Evolutionary conservation across 2,888 invertebrate genomes (phyloP).

Genomic region (Cephus sareptanus): DNA sequence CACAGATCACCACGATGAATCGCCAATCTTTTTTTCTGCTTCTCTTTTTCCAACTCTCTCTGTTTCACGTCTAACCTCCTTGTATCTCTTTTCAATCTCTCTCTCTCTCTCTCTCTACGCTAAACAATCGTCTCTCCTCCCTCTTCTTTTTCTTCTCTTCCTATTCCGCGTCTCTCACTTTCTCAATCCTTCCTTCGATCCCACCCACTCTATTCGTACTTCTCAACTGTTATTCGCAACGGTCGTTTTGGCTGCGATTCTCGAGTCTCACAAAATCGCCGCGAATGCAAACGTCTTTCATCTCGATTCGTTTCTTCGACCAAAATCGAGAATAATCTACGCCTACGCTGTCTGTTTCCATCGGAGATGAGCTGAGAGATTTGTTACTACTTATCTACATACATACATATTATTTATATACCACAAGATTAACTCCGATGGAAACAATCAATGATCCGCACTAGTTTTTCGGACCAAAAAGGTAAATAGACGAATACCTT

Average conservation of each 20-base stretch:
- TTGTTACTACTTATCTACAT: neutral
- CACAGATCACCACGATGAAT: neutral
- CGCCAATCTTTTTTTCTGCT: neutral
- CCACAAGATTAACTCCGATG: neutral
- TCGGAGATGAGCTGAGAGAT: neutral
- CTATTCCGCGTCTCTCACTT: neutral
- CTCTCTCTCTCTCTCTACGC: neutral
- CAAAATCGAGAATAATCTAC: slow-evolving; percentile 2
- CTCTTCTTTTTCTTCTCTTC: neutral
- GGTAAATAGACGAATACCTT: no score
- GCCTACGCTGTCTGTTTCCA: neutral
- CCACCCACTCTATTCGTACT: neutral
- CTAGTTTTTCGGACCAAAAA: neutral
- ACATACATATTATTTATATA: neutral
- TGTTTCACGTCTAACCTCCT: neutral
- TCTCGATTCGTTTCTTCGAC: neutral
- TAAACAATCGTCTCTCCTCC: neutral
- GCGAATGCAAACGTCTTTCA: neutral
- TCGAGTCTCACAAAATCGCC: neutral
- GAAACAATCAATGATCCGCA: neutral
- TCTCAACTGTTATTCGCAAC: neutral
- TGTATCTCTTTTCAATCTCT: neutral
- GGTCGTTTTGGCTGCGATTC: neutral
- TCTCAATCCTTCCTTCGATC: neutral
- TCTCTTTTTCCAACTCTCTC: neutral